A percentile compares a stretch with the other conserved stretches of the same genome.
These are phyloP conservation scores for Apotomis betuletana DNA, from an alignment of 2,888 invertebrate species.

Conservation along the genomic window DNA sequence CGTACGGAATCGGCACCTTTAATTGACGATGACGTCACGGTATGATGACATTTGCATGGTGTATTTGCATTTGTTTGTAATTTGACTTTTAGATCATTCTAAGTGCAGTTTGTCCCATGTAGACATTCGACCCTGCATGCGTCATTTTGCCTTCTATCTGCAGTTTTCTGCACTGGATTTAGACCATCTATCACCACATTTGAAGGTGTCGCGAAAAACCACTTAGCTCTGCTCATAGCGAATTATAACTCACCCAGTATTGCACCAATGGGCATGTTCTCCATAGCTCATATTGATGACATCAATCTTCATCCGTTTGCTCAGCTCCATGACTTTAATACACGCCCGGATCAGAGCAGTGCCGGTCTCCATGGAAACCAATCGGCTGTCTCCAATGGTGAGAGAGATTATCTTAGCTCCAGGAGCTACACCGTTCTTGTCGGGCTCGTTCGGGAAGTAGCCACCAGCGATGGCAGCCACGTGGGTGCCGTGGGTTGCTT, in stretches of 20 bases:
- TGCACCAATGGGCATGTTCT: constrained; percentile 96
- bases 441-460: constrained; percentile 92
- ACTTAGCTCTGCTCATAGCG: too few relatives aligned
- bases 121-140: too few relatives aligned
- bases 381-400: constrained; percentile 95
- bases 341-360: constrained; percentile 96
- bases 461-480: constrained; percentile 98
- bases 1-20: too few relatives aligned
- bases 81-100: too few relatives aligned
- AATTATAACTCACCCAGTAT: constrained; percentile 87
- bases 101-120: too few relatives aligned
- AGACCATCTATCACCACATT: too few relatives aligned
- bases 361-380: constrained; percentile 98
- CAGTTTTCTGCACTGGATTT: too few relatives aligned
- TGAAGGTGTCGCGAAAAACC: too few relatives aligned
- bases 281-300: constrained; percentile 99
- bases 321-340: constrained; percentile 91
- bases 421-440: constrained; percentile 97
- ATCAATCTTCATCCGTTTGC: constrained; percentile 86
- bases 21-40: too few relatives aligned
- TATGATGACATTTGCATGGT: too few relatives aligned
- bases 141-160: too few relatives aligned
- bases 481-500: constrained; percentile 98
- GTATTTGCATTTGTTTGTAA: too few relatives aligned
- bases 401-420: constrained; percentile 97